Evolutionary conservation across 2,888 invertebrate species (phyloP), one percentile per base, ranked within the genome.

Genomic region (Chrysodeixis includens): DNA sequence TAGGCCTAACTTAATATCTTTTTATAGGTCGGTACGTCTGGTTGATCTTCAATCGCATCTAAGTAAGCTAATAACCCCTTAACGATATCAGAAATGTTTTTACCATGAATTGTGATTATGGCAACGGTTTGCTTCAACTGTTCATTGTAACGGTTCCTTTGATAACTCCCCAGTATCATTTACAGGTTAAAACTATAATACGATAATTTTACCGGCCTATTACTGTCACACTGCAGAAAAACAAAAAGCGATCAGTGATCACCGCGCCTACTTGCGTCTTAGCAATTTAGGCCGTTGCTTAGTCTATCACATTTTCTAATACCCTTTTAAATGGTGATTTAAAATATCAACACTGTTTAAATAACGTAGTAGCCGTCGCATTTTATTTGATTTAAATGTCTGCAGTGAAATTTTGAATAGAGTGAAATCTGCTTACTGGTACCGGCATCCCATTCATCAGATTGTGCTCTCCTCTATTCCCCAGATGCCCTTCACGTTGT

Each of bases 401-500:
- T n/a, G n/a, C 35, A 49, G 10, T 46, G 46, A 40, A 76, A 57
- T 62, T 49, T 60, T 32, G 54, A 32, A 14, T 46, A 75, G 9
- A 18, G 6, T 6, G 40, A 26, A 14, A 65, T 44, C 32, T n/a
- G 40, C 55, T 46, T 55, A 53, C 52, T n/a, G n/a, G 53, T 54
- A 46, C 20, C 52, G 58, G 55, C 51, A 51, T 56, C 46, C 30
- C 51, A 58, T 65, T 67, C 49, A 59, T 62, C 54, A 70, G 62
- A 69, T 60, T 51, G 32, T 53, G 32, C 44, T 32, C 51, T 62
- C 30, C 35, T 76, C 30, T 57, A 62, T 53, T 60, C 63, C 71
- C 66, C 63, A 69, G 66, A 46, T 59, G 59, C 66, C 55, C 67
- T 74, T 78, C 61, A 66, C 51, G 10, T 49, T 22, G 35, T 64